Evolutionary conservation across 2,888 invertebrate species (phyloP), one percentile per base, ranked within the genome.

Genomic region (Ophion ventricosus): DNA sequence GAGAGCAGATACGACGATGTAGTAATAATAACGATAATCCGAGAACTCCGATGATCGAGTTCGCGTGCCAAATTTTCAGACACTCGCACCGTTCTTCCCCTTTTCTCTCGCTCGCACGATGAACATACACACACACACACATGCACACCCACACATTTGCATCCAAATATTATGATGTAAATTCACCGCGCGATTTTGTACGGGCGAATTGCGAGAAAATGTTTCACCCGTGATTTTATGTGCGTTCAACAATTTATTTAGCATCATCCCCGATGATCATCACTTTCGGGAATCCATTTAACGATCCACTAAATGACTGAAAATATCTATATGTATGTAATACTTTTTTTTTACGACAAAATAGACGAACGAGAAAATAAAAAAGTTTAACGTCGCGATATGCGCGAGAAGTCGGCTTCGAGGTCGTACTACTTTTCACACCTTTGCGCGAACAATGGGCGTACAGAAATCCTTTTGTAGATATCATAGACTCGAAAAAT

Each of bases 361-460:
- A 59, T 29, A 29, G 8, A 59, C 35, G 3, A 35, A 59, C 23
- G 40, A 4, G 20, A 63, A 17, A 49, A 14, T 0, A 20, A 17
- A 35, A n/a, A 29, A 29, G 43, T 2, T n/a, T 43, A 25, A 23
- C 20, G 20, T 49, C 29, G 17, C 23, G 23, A 35, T 14, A 43
- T 25, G 61, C 40, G 57, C 23, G 43, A 49, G 4, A 20, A 72
- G 29, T 43, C 14, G 1, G 23, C 49, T 54, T 54, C 54, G 56
- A 75, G 75, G 75, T 67, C 67, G 49, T 11, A 11, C n/a, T 26
- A 29, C 35, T 77, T 59, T 77, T 77, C 59, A 40, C 77, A 77
- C 67, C 43, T 77, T 5, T 25, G 35, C 49, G n/a, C 11, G 57
- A 77, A 77, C 77, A 77, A 77, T 77, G 77, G 57, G 49, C 49